These are phyloP conservation scores for Lithobates pipiens DNA, from an alignment of 2,797 vertebrate genomes.

Conservation along the genomic window DNA sequence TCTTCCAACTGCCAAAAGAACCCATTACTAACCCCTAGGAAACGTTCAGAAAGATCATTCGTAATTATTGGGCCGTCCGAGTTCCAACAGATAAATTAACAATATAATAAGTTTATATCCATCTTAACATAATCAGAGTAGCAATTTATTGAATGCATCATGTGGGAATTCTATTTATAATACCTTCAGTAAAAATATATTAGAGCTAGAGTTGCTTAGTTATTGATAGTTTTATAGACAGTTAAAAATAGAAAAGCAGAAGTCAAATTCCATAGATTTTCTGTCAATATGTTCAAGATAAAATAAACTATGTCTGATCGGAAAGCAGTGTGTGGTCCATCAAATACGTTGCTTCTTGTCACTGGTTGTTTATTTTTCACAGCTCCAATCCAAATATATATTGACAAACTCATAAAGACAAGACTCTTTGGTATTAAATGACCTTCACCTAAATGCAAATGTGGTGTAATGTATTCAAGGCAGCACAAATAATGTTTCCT, in stretches of 20 bases:
- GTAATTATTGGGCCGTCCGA: too few relatives aligned
- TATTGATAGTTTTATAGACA: background rate
- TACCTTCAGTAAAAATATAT: background rate
- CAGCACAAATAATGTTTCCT: background rate
- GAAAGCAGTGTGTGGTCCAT: background rate
- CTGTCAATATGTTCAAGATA: background rate
- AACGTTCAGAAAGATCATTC: too few relatives aligned
- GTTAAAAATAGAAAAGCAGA: background rate
- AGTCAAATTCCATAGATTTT: background rate
- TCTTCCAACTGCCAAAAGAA: too few relatives aligned
- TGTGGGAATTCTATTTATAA: background rate
- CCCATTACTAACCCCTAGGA: too few relatives aligned
- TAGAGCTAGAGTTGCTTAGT: background rate
- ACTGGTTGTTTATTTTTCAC: conserved; percentile 6
- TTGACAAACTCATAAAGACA: conserved; percentile 21
- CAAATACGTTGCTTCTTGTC: background rate
- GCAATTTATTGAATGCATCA: background rate
- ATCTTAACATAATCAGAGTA: background rate
- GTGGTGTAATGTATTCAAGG: conserved; percentile 1
- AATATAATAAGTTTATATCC: too few relatives aligned
- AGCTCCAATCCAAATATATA: background rate
- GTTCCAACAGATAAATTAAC: too few relatives aligned
- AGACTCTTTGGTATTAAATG: background rate
- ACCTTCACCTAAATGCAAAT: background rate
- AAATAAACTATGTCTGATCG: background rate